Evolutionary conservation across 53 echinoderm and acorn worm genomes (phyloP).

Genomic region (Antedon mediterranea): DNA sequence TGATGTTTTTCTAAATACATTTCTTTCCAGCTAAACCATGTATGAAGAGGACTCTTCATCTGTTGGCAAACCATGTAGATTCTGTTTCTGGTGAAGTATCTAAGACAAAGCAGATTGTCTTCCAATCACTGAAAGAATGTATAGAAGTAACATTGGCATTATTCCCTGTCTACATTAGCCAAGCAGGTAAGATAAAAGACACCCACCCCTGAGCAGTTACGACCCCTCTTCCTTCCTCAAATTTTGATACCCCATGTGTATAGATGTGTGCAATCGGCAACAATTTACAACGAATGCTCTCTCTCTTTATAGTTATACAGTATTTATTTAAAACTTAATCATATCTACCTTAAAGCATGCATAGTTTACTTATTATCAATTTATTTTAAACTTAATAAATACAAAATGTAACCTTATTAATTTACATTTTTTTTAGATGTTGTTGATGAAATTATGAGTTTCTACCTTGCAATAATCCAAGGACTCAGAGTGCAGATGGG

Average conservation of each 20-base stretch:
- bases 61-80: constrained; percentile 84
- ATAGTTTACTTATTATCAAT: background rate
- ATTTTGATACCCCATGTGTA: no score
- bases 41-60: constrained; percentile 61
- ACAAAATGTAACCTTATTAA: no score
- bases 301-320: no score
- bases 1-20: background rate
- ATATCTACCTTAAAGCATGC: no score
- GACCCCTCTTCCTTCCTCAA: no score
- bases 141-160: constrained; percentile 69
- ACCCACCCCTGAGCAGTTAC: no score
- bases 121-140: constrained; percentile 70
- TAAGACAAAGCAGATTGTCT: constrained; percentile 91
- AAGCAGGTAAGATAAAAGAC: constrained; percentile 93
- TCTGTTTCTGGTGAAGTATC: constrained; percentile 92
- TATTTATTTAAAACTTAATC: no score
- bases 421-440: constrained; percentile 46
- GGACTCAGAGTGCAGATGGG: constrained; percentile 96
- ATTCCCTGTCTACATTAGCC: constrained; percentile 88
- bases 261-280: no score
- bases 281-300: no score
- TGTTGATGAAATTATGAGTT: constrained; percentile 95
- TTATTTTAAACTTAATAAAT: no score
- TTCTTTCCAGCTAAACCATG: constrained; percentile 67
- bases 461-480: constrained; percentile 88